These are phyloP conservation scores for Habrosyne pyritoides DNA, from an alignment of 2,888 invertebrate genomes.

Conservation along the genomic window DNA sequence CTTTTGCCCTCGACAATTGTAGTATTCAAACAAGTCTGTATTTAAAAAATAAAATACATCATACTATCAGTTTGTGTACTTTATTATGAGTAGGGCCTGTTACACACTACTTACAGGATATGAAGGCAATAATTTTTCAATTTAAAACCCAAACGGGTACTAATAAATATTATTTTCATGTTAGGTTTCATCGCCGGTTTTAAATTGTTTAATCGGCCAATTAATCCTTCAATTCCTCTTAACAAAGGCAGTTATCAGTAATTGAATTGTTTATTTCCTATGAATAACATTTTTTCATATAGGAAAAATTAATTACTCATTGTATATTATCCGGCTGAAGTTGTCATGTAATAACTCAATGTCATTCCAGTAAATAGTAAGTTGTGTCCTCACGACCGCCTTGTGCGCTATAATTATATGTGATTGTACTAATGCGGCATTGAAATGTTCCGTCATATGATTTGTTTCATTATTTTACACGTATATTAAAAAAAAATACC, in stretches of 20 bases:
- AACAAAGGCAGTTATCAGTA: conserved; percentile 8
- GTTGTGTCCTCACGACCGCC: conserved; percentile 26
- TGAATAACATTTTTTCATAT: conserved; percentile 15
- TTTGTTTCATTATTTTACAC: conserved; percentile 19
- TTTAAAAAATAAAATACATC: too few relatives aligned
- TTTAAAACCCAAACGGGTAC: too few relatives aligned
- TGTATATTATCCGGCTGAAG: conserved; percentile 26
- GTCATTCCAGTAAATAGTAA: conserved; percentile 30
- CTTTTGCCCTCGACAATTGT: neutral
- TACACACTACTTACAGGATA: too few relatives aligned
- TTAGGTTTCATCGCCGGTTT: neutral
- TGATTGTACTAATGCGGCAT: conserved; percentile 21
- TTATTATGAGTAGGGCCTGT: too few relatives aligned
- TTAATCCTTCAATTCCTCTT: neutral
- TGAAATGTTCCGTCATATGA: conserved; percentile 18
- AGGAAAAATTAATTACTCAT: conserved; percentile 19
- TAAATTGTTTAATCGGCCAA: neutral
- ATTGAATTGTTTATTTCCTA: neutral
- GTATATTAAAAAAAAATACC: neutral
- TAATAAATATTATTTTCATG: neutral
- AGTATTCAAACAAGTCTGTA: too few relatives aligned
- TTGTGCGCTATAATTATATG: conserved; percentile 23
- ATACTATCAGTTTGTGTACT: too few relatives aligned
- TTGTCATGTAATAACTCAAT: conserved; percentile 33
- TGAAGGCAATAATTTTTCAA: too few relatives aligned